Evolutionary conservation across 2,888 invertebrate genomes (phyloP).

Genomic region (Ellobium chinense): DNA sequence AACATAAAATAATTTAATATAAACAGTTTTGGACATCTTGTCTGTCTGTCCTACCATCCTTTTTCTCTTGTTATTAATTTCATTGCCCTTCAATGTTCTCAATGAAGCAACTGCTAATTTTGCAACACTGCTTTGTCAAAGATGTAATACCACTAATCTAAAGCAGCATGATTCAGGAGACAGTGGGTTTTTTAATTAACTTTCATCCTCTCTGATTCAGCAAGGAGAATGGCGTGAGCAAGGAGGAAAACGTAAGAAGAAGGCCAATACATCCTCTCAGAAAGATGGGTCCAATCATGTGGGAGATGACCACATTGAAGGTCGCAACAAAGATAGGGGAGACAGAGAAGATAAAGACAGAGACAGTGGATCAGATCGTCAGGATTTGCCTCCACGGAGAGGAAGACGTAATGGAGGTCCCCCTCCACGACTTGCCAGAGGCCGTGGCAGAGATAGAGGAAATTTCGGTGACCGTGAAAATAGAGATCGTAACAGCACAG

Average conservation of each 20-base stretch:
- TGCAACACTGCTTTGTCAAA: too few relatives aligned
- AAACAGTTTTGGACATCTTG: too few relatives aligned
- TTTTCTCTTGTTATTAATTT: too few relatives aligned
- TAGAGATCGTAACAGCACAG: conserved; percentile 38
- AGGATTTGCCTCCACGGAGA: conserved; percentile 51
- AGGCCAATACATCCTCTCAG: conserved; percentile 53
- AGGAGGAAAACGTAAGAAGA: conserved; percentile 72
- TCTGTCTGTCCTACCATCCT: too few relatives aligned
- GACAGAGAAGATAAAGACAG: conserved; percentile 58
- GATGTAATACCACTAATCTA: too few relatives aligned
- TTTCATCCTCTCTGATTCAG: too few relatives aligned
- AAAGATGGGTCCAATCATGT: conserved; percentile 59
- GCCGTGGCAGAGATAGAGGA: conserved; percentile 61
- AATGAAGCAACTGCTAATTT: too few relatives aligned
- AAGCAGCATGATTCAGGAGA: too few relatives aligned
- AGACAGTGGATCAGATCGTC: conserved; percentile 55
- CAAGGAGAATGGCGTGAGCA: conserved; percentile 72
- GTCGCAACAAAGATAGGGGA: conserved; percentile 45
- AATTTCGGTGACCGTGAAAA: conserved; percentile 53
- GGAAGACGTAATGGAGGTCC: conserved; percentile 67
- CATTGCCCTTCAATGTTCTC: too few relatives aligned
- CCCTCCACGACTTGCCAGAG: conserved; percentile 66
- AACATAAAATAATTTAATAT: too few relatives aligned
- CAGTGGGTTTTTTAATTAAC: too few relatives aligned
- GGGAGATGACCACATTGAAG: conserved; percentile 39